Percentiles rank a stretch among this genome's conserved stretches.
Evolutionary conservation across 2,113 vertebrate species (phyloP).

Genomic region (Corythaeola cristata): DNA sequence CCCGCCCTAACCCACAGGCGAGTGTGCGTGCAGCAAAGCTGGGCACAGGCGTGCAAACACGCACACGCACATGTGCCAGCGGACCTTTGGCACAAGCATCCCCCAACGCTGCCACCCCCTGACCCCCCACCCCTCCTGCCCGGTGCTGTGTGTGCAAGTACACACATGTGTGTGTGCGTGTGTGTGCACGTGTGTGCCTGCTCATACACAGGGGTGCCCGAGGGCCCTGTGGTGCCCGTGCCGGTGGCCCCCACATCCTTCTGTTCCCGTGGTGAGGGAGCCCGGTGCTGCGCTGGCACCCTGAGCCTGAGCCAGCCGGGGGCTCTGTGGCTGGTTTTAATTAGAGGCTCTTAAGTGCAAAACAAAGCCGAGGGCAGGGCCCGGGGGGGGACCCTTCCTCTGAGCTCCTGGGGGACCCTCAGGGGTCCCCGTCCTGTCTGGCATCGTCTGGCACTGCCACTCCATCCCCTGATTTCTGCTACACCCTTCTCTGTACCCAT

Average conservation of each 20-base stretch:
- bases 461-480: fast-evolving
- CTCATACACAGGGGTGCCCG: fast-evolving
- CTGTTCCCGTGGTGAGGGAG: slow-evolving; percentile 59
- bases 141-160: not conserved
- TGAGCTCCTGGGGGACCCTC: not conserved
- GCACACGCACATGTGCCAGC: not conserved
- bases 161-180: too few relatives aligned
- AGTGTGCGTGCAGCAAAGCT: fast-evolving
- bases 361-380: slow-evolving; percentile 44
- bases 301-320: not conserved
- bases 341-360: slow-evolving; percentile 63
- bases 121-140: not conserved
- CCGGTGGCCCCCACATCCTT: not conserved
- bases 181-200: fast-evolving
- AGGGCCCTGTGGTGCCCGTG: fast-evolving
- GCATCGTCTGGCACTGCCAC: fast-evolving
- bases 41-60: not conserved
- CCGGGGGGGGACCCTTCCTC: not conserved
- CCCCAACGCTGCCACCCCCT: not conserved
- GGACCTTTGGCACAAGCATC: too few relatives aligned
- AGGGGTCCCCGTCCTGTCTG: fast-evolving
- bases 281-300: not conserved
- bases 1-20: too few relatives aligned
- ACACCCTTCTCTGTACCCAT: fast-evolving
- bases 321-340: slow-evolving; percentile 65